Conservation (phyloP, 2,113 vertebrate species). For the Mobula hypostoma region DNA sequence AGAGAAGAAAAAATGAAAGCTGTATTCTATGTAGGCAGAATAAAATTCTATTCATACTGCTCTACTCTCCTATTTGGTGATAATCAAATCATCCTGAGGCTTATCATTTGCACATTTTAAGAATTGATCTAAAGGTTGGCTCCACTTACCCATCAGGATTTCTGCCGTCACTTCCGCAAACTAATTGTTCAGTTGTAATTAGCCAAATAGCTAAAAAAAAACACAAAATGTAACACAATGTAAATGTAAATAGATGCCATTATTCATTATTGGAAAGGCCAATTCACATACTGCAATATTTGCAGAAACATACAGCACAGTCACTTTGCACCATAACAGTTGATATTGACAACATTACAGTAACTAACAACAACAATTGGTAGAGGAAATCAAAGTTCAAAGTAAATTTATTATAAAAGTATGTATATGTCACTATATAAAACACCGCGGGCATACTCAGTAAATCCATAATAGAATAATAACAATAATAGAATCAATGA, state of each 20-base stretch:
- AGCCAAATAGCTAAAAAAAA: not conserved
- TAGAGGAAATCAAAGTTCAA: too few species aligned
- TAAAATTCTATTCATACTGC: not conserved
- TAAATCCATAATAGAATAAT: too few species aligned
- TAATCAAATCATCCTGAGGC: not conserved
- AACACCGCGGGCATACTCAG: too few species aligned
- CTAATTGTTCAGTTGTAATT: not conserved
- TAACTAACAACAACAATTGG: not conserved
- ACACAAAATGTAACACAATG: not conserved
- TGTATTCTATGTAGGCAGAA: not conserved
- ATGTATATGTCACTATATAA: too few species aligned
- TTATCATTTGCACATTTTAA: too few species aligned
- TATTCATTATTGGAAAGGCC: not conserved
- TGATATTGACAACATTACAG: not conserved
- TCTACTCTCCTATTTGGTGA: too few species aligned
- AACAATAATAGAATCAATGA: too few species aligned
- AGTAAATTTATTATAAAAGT: too few species aligned
- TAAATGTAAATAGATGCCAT: not conserved
- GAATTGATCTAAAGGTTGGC: not conserved
- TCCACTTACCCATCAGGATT: not conserved
- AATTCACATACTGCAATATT: not conserved
- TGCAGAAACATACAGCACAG: not conserved
- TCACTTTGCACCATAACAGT: not conserved
- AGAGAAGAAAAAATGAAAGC: not conserved
- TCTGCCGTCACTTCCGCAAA: not conserved